phyloP scores from a whole-genome alignment of 2,113 vertebrate genomes.

The Acrocephalus arundinaceus region DNA sequence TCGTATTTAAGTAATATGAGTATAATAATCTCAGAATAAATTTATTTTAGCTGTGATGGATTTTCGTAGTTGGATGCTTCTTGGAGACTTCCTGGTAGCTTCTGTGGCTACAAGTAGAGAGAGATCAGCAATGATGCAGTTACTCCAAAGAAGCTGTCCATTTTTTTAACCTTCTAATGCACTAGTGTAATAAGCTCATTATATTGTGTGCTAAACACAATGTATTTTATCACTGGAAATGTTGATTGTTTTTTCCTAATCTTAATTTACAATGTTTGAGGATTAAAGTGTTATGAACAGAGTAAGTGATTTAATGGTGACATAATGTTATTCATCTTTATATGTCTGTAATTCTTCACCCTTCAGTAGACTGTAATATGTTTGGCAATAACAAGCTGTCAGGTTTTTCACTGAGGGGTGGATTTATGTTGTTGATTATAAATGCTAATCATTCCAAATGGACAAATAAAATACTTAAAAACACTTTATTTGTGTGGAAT shows the following conservation, averaged over 20 bases:
- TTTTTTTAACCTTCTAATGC: background rate
- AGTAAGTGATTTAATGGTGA: conserved; percentile 7
- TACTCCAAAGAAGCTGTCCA: background rate
- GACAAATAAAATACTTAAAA: conserved; percentile 51
- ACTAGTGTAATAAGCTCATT: conserved; percentile 27
- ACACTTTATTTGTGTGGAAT: background rate
- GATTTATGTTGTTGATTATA: conserved; percentile 40
- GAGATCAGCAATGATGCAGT: background rate
- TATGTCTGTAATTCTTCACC: background rate
- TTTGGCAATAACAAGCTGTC: conserved; percentile 26
- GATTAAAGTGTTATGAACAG: background rate
- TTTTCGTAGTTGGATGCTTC: background rate
- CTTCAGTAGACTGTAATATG: background rate
- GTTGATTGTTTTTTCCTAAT: background rate
- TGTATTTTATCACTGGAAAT: background rate
- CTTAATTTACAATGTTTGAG: conserved; percentile 41
- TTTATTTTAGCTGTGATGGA: background rate
- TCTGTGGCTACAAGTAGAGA: background rate
- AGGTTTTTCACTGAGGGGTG: background rate
- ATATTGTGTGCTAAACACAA: background rate
- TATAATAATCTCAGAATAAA: background rate
- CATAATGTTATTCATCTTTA: background rate
- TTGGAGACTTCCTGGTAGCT: background rate
- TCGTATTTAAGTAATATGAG: background rate
- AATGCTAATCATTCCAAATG: conserved; percentile 55